Conservation (phyloP, 1,140 invertebrate genomes). For the Steinernema khuongi region DNA sequence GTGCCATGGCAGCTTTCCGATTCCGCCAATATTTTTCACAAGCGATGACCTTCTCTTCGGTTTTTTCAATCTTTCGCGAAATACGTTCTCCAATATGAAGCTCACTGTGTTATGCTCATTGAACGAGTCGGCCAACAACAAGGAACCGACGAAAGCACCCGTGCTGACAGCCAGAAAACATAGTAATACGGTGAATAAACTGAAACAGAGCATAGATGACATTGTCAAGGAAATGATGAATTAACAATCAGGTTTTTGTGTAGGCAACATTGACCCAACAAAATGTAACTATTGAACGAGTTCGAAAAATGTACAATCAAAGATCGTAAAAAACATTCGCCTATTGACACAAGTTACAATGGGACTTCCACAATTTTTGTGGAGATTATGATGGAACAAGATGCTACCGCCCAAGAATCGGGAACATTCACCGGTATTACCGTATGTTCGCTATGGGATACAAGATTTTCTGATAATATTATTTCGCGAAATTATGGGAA, state of each 20-base stretch:
- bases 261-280: not conserved
- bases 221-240: not conserved
- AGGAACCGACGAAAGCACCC: not conserved
- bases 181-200: not conserved
- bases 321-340: too few relatives aligned
- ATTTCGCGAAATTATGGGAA: too few relatives aligned
- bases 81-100: not conserved
- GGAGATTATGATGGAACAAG: too few relatives aligned
- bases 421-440: too few relatives aligned
- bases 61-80: not conserved
- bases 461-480: too few relatives aligned
- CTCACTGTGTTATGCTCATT: not conserved
- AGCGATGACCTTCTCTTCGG: not conserved
- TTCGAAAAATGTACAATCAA: too few relatives aligned
- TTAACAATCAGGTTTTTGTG: not conserved
- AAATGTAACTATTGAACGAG: too few relatives aligned
- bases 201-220: not conserved
- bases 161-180: not conserved
- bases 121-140: not conserved
- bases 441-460: too few relatives aligned
- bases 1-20: conserved; percentile 4
- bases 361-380: too few relatives aligned
- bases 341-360: too few relatives aligned
- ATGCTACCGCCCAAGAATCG: too few relatives aligned
- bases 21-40: not conserved